Evolutionary conservation across 2,888 invertebrate species (phyloP).

Genomic region (Octonoba sinensis): DNA sequence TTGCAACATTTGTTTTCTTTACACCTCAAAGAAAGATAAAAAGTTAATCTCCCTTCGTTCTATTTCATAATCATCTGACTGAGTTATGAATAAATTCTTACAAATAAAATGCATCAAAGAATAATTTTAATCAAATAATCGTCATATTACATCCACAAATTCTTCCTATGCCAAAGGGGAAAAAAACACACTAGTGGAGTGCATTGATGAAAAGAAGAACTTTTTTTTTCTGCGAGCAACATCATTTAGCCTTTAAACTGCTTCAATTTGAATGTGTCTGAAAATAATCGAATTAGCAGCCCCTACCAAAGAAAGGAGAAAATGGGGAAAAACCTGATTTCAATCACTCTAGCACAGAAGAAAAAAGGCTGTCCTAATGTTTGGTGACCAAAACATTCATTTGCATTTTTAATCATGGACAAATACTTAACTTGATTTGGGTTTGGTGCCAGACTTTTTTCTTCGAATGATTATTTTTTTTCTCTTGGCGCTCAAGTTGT

Average conservation of each 20-base stretch:
- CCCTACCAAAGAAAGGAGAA: slow-evolving; percentile 42
- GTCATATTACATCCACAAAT: slow-evolving; percentile 26
- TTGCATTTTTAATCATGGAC: slow-evolving; percentile 64
- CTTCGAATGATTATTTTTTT: slow-evolving; percentile 25
- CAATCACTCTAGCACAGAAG: slow-evolving; percentile 41
- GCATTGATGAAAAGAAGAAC: too few species aligned
- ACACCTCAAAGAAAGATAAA: too few species aligned
- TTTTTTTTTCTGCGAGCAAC: slow-evolving; percentile 12
- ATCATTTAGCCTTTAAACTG: slow-evolving; percentile 63
- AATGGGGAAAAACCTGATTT: slow-evolving; percentile 58
- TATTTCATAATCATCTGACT: slow-evolving; percentile 45
- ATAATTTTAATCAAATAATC: slow-evolving; percentile 61
- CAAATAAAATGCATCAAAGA: slow-evolving; percentile 37
- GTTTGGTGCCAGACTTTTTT: slow-evolving; percentile 46
- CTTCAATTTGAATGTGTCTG: slow-evolving; percentile 63
- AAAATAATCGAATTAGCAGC: slow-evolving; percentile 61
- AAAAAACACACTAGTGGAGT: slow-evolving; percentile 23
- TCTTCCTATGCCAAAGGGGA: not conserved
- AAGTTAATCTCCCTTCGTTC: slow-evolving; percentile 17
- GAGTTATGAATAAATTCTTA: slow-evolving; percentile 56
- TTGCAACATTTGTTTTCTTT: too few species aligned
- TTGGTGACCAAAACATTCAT: slow-evolving; percentile 62
- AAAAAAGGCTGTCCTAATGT: slow-evolving; percentile 52
- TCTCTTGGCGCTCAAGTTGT: slow-evolving; percentile 8
- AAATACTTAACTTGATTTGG: slow-evolving; percentile 65